Evolutionary conservation across 1,140 invertebrate species (phyloP).

Genomic region (Drosophila seguyi): DNA sequence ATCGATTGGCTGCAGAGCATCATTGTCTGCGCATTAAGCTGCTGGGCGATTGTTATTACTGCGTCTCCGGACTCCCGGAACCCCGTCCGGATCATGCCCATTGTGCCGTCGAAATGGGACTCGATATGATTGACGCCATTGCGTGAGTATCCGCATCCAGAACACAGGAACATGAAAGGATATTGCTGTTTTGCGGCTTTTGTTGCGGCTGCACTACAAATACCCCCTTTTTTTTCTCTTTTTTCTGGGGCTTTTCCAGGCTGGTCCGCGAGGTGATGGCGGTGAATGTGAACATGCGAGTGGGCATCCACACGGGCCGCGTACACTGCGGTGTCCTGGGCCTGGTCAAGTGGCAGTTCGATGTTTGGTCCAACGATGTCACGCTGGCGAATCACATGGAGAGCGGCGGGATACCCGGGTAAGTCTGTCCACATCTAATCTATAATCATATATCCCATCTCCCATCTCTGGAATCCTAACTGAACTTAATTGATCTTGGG

Average conservation of each 20-base stretch:
- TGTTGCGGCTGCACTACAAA: conserved; percentile 17
- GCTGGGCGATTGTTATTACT: conserved; percentile 98
- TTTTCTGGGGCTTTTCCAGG: conserved; percentile 85
- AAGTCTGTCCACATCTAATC: conserved; percentile 77
- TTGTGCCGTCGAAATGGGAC: conserved; percentile 97
- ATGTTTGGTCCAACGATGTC: conserved; percentile 98
- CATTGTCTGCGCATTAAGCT: conserved; percentile 97
- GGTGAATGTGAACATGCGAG: conserved; percentile 97
- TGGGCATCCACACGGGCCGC: conserved; percentile 96
- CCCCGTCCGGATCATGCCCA: conserved; percentile 95
- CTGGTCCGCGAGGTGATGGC: conserved; percentile 95
- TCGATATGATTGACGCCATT: conserved; percentile 98
- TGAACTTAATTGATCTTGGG: conserved; percentile 40
- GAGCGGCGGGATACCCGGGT: conserved; percentile 96
- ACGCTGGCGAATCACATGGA: conserved; percentile 98
- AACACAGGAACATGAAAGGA: conserved; percentile 40
- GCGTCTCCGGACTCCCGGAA: conserved; percentile 95
- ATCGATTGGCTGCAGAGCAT: conserved; percentile 95
- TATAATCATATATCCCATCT: neutral
- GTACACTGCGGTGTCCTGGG: conserved; percentile 98
- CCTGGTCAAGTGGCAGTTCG: conserved; percentile 92
- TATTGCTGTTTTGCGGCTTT: conserved; percentile 45
- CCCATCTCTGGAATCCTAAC: neutral
- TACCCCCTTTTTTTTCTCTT: neutral
- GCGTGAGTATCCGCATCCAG: conserved; percentile 89